Evolutionary conservation across 2,888 invertebrate species (phyloP).

Genomic region (Cybosia mesomella): DNA sequence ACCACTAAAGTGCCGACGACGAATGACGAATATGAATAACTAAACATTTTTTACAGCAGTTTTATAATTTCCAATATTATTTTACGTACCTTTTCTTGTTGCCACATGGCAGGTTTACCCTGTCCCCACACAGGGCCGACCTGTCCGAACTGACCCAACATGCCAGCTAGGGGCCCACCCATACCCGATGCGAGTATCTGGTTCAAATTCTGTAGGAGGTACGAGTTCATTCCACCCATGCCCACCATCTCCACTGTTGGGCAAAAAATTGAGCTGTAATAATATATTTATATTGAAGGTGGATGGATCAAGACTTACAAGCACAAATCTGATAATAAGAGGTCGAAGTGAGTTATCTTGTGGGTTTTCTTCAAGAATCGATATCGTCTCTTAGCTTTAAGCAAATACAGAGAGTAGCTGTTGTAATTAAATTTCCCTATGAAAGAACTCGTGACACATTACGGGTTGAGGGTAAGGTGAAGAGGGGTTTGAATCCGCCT

Average conservation of each 20-base stretch:
- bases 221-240: constrained; percentile 85
- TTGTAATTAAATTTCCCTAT: no score
- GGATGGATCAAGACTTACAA: neutral
- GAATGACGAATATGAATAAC: no score
- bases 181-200: constrained; percentile 82
- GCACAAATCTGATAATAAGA: neutral
- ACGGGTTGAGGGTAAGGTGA: no score
- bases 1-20: no score
- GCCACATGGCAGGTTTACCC: constrained; percentile 69
- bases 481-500: no score
- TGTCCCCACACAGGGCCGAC: constrained; percentile 63
- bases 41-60: neutral
- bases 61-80: neutral
- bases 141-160: constrained; percentile 75
- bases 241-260: constrained; percentile 89
- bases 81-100: constrained; percentile 64
- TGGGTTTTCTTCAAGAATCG: no score
- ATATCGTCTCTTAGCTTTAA: no score
- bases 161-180: constrained; percentile 77
- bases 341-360: no score
- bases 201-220: constrained; percentile 82
- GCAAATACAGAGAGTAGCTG: no score
- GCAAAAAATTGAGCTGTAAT: constrained; percentile 5
- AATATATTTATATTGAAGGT: neutral
- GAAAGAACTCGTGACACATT: no score